These are phyloP conservation scores for Procambarus virginalis DNA, from an alignment of 1,140 invertebrate genomes.

Conservation along the genomic window DNA sequence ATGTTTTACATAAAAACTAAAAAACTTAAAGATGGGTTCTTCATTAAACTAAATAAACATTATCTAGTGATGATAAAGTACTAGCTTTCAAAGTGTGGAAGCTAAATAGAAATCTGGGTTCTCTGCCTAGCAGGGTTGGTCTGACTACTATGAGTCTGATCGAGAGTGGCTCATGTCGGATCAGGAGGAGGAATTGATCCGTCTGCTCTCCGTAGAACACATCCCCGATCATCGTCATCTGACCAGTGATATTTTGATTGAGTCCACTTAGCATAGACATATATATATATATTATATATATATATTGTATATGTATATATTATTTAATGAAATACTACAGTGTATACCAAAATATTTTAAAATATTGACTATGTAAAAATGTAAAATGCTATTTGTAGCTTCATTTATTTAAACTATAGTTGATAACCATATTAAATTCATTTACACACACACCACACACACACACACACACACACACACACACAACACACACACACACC, in stretches of 20 bases:
- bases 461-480: too few species aligned
- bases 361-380: too few species aligned
- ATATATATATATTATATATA: background rate
- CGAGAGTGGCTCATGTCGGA: conserved; percentile 84
- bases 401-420: too few species aligned
- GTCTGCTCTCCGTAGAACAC: conserved; percentile 77
- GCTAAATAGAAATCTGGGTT: conserved; percentile 62
- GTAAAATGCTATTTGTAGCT: too few species aligned
- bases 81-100: conserved; percentile 19
- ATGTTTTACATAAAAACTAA: background rate
- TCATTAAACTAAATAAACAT: background rate
- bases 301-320: too few species aligned
- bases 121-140: conserved; percentile 66
- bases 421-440: too few species aligned
- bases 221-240: conserved; percentile 70
- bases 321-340: too few species aligned
- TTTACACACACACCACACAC: too few species aligned
- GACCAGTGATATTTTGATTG: conserved; percentile 71
- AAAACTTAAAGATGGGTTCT: background rate
- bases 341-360: too few species aligned
- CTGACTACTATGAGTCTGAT: conserved; percentile 69
- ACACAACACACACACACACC: too few species aligned
- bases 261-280: conserved; percentile 63
- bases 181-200: conserved; percentile 87
- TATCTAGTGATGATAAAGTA: background rate